Evolutionary conservation across 1,140 invertebrate species (phyloP), one percentile per base, ranked within the genome.

Genomic region (Sitobion miscanthi): DNA sequence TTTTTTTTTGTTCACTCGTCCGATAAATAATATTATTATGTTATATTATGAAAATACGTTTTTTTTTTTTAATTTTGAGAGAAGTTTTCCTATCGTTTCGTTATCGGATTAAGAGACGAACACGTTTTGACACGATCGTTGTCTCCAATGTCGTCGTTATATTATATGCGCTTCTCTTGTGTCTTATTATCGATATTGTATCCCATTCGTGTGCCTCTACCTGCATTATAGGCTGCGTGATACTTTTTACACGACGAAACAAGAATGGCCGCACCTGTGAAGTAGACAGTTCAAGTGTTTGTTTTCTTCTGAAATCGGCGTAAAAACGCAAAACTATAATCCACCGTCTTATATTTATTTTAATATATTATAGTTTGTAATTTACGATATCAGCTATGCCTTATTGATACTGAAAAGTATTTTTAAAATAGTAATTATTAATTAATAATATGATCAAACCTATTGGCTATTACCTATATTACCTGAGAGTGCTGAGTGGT

Each of bases 1-100:
- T 77, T 77, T 77, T 77, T 77, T 54, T 77, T 77, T 69, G 38
- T 38, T 17, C 62, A n/a, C 62, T 77, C 62, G 30, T 62, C 62
- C 62, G 62, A 77, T 77, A 77, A 77, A 77, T 77, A 77, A 77
- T 77, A 77, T 77, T 77, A 77, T 77, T 77, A 77, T 77, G 62
- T 77, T 77, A 77, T 77, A 77, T 77, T 77, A 77, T 77, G 62
- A 77, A 77, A 77, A 77, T 77, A 77, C 62, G 62, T 77, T 77
- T n/a, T 54, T 69, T 77, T n/a, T 69, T 35, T 35, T n/a, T 69
- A n/a, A n/a, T 77, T 77, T 17, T 77, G 62, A 17, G 62, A 35
- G 62, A 77, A 77, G 62, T 77, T 77, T 77, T 35, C 62, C n/a
- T 77, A 14, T 77, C 62, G 62, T 77, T 77, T 77, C 62, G 62